Conservation (phyloP, 2,113 vertebrate species). For the Myiozetetes cayanensis region DNA sequence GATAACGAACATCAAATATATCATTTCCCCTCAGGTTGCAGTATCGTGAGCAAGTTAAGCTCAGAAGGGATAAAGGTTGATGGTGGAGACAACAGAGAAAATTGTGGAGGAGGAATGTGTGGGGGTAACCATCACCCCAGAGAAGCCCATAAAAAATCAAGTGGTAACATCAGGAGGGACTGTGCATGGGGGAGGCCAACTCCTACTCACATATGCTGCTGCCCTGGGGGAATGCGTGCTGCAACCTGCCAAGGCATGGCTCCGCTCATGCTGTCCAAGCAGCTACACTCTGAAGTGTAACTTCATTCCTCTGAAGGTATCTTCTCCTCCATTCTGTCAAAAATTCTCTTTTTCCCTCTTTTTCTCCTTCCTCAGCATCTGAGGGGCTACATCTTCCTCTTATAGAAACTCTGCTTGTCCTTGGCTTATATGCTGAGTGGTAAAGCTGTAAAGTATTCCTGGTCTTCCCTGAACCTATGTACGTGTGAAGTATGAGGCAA, state of each 20-base stretch:
- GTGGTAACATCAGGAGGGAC: not conserved
- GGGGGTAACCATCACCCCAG: not conserved
- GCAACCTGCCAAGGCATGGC: not conserved
- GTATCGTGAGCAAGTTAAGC: not conserved
- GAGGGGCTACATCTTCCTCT: not conserved
- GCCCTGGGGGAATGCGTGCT: not conserved
- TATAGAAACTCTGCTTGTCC: not conserved
- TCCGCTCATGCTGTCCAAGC: not conserved
- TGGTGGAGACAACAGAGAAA: not conserved
- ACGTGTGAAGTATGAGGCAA: not conserved
- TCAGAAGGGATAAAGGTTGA: not conserved
- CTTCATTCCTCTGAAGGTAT: not conserved
- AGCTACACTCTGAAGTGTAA: not conserved
- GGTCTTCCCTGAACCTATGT: not conserved
- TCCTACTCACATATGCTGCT: not conserved
- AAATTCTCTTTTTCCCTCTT: not conserved
- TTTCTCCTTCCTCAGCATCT: accelerated
- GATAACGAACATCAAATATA: not conserved
- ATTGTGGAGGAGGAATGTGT: not conserved
- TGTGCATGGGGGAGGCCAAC: not conserved
- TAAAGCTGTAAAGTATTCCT: not conserved
- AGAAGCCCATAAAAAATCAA: not conserved
- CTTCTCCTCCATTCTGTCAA: not conserved
- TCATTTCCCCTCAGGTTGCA: not conserved
- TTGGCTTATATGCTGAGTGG: not conserved